phyloP scores from a whole-genome alignment of 2,888 invertebrate species.

The Ernsta delagoae region DNA sequence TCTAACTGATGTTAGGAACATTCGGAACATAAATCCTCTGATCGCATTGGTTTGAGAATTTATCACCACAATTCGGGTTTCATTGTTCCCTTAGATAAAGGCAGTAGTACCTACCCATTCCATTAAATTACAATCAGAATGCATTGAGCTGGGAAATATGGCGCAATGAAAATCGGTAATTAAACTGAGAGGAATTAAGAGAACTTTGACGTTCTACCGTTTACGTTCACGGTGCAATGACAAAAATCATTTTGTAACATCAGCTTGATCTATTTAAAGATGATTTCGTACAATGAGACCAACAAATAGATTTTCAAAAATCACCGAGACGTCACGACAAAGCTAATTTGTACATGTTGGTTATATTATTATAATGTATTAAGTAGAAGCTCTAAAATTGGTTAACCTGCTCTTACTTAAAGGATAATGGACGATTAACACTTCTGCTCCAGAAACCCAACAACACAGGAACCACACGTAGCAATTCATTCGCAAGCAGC shows the following conservation, averaged over 20 bases:
- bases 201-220: not conserved
- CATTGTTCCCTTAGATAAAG: constrained; percentile 46
- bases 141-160: constrained; percentile 24
- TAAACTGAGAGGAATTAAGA: constrained; percentile 5
- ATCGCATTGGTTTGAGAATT: constrained; percentile 61
- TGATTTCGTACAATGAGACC: no score
- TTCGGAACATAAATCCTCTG: constrained; percentile 61
- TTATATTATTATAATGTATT: no score
- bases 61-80: constrained; percentile 60
- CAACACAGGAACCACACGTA: constrained; percentile 6
- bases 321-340: no score
- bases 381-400: not conserved
- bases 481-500: constrained; percentile 2
- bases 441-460: constrained; percentile 8
- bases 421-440: not conserved
- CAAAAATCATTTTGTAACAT: not conserved
- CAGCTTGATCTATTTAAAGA: not conserved
- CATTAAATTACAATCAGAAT: constrained; percentile 34
- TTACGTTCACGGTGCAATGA: not conserved
- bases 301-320: no score
- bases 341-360: no score
- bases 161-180: constrained; percentile 25
- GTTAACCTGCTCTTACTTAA: not conserved
- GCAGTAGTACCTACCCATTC: constrained; percentile 17
- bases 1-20: constrained; percentile 31